Evolutionary conservation across 2,797 vertebrate genomes (phyloP), one percentile per base, ranked within the genome.

Genomic region (Austrolebias charrua): DNA sequence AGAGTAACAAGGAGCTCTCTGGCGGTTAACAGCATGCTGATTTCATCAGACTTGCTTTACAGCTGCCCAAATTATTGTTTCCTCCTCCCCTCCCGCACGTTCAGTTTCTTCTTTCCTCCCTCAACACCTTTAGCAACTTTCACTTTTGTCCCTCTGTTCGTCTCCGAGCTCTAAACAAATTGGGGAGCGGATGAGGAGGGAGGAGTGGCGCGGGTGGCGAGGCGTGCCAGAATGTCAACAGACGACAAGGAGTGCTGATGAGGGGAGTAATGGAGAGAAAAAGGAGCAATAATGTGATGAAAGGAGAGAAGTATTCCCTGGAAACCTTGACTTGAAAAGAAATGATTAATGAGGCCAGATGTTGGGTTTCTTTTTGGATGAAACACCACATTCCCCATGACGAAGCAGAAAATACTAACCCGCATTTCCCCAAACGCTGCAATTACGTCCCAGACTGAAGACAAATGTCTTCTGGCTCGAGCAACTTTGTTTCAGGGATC

Each of bases 261-360:
- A 58, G 38, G 42, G 31, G 15, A 19, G 16, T 33, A 33, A 42
- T 43, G 48, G 1, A 49, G 58, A 55, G 12, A 33, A 46, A 45
- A 55, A 56, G 46, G 55, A 5, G 69, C 55, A 58, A 66, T 45
- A 73, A 64, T 71, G 66, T 46, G 58, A 79, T 75, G 65, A 75
- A 77, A 78, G 72, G 59, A 69, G 55, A 64, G 80, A 86, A 58
- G 47, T 60, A 76, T 78, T 82, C 83, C 84, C 80, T 11, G 2
- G 72, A 80, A 81, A 75, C 31, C n/a, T 49, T 60, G 43, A 83
- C 80, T 71, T 86, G 73, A 85, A 80, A 82, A 78, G 73, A 82
- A 84, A 82, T 85, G 78, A 88, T 87, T 85, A 85, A 90, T 88
- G 88, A 81, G 64, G 71, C 88, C 88, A 91, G 88, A 89, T 89